phyloP scores from a whole-genome alignment of 2,888 invertebrate genomes.

The Chaetogeoica ovagalla region DNA sequence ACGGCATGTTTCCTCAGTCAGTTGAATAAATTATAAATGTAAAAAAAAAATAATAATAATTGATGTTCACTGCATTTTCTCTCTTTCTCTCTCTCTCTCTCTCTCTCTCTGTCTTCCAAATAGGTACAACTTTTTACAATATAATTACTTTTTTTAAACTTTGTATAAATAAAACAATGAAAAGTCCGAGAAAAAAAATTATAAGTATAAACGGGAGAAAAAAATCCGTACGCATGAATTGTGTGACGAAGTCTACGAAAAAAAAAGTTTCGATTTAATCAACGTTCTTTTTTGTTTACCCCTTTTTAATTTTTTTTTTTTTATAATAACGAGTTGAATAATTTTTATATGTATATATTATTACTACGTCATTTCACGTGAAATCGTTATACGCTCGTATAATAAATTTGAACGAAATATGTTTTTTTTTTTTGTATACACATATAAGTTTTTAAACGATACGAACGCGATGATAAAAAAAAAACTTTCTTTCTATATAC shows the following conservation, averaged over 20 bases:
- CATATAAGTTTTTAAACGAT: slow-evolving; percentile 17
- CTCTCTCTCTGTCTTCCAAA: too few relatives aligned
- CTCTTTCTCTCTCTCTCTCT: too few relatives aligned
- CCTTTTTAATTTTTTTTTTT: slow-evolving; percentile 18
- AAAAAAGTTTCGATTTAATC: slow-evolving; percentile 33
- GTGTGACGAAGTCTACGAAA: slow-evolving; percentile 23
- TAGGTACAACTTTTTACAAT: slow-evolving; percentile 24
- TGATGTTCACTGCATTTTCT: background rate
- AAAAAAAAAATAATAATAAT: background rate
- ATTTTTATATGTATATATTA: background rate
- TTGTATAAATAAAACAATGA: slow-evolving; percentile 17
- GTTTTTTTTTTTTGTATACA: too few relatives aligned
- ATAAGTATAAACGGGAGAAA: slow-evolving; percentile 1
- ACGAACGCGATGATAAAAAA: background rate
- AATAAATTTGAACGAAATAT: slow-evolving; percentile 36
- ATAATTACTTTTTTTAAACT: slow-evolving; percentile 41
- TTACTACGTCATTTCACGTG: background rate
- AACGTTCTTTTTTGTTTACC: background rate
- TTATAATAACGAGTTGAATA: background rate
- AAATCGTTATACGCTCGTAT: background rate
- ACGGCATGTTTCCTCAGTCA: background rate
- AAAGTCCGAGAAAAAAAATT: slow-evolving; percentile 4
- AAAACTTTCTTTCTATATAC: background rate
- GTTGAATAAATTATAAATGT: slow-evolving; percentile 10
- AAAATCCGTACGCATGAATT: slow-evolving; percentile 35